Base-by-base conservation (phyloP, 2,113 vertebrate species). In the Cyprinodon variegatus region DNA sequence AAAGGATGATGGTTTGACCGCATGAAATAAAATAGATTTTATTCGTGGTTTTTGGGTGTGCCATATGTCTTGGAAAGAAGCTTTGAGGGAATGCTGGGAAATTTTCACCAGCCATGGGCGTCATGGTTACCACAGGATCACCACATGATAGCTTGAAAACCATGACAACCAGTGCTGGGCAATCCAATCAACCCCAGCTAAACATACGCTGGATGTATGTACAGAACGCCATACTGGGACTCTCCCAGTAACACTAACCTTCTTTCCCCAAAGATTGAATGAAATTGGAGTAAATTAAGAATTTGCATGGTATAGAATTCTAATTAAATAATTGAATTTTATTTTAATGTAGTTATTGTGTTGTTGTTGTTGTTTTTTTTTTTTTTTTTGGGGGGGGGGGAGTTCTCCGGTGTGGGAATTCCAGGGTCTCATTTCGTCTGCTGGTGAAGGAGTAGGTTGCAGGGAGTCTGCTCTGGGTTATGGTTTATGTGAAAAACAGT, bases 131-230 rank as follows among this genome's bases (percentile, higher is more conserved):
- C 14, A 46, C 69, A 46, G 60, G 48, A 77, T 77, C 65, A 69
- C 86, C 78, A 86, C 80, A 76, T 71, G 86, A 83, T 78, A 61
- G 82, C 78, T 74, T 86, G 75, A 85, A 84, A 73, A 85, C 92
- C 92, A 94, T 93, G 93, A 87, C 91, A 89, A 93, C 92, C 76
- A 74, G 74, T 8, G 5, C 60, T 53, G 68, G 74, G 72, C 76
- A 79, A 91, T 89, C 78, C 81, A 36, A 41, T 37, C 0, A 60
- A 61, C 61, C 68, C 20, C 8, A 86, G 45, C 69, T 39, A 67
- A 68, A 57, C 50, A 65, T 63, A 66, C 2, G 39, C 48, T 57
- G 20, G 38, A 74, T 71, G 68, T 83, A 83, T 79, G 61, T 67
- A 70, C 45, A 81, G 15, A 81, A 61, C 81, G 22, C 11, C 77